Percentiles rank a stretch among this genome's conserved stretches.
Evolutionary conservation across 2,888 invertebrate genomes (phyloP).

Genomic region (Amblyjoppa fuscipennis): DNA sequence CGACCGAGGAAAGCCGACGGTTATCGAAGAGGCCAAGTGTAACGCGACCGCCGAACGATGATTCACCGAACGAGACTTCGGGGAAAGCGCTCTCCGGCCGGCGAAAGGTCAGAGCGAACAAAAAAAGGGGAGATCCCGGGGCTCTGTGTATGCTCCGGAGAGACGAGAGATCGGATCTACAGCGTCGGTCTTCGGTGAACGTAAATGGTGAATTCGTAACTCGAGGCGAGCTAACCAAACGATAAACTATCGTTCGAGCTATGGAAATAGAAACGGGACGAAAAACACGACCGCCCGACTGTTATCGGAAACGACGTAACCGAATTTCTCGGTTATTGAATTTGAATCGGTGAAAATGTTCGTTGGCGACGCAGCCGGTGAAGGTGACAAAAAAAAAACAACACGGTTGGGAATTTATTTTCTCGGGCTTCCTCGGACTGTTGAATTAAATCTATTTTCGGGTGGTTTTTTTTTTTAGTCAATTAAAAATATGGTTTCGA

Average conservation of each 20-base stretch:
- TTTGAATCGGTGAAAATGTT: conserved; percentile 11
- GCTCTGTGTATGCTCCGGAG: not conserved
- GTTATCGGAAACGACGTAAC: conserved; percentile 9
- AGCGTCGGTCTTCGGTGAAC: conserved; percentile 41
- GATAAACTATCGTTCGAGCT: conserved; percentile 27
- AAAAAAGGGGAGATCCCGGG: not conserved
- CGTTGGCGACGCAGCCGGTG: not conserved
- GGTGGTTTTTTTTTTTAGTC: not conserved
- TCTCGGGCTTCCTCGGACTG: not conserved
- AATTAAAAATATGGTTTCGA: not conserved
- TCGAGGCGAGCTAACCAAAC: conserved; percentile 19
- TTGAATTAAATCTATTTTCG: not conserved
- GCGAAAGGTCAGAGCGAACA: not conserved
- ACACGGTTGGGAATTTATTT: not conserved
- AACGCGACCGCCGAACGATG: conserved; percentile 22
- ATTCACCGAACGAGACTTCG: conserved; percentile 47
- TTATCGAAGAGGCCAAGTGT: not conserved
- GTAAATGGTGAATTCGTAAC: conserved; percentile 57
- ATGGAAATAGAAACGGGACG: conserved; percentile 25
- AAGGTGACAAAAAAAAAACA: not conserved
- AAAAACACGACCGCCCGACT: not conserved
- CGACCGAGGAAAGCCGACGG: not conserved
- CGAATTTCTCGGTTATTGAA: conserved; percentile 16
- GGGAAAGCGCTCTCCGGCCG: conserved; percentile 21
- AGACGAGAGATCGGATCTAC: conserved; percentile 53